Percentiles rank a stretch among this genome's conserved stretches.
These are phyloP conservation scores for Diadema setosum DNA, from an alignment of 35 echinoderm and acorn worm species.

Conservation along the genomic window DNA sequence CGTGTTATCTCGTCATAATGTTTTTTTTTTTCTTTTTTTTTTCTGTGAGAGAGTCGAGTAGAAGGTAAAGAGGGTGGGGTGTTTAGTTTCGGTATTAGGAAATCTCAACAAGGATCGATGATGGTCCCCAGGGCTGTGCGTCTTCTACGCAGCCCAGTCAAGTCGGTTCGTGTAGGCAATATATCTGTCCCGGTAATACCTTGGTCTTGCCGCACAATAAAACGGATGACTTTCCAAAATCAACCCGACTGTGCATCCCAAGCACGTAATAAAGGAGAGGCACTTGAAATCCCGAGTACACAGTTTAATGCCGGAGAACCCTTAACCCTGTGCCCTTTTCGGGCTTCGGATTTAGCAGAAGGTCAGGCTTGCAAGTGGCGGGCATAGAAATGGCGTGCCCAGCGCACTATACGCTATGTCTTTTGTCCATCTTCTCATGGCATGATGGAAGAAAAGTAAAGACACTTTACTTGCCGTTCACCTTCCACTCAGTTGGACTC, in stretches of 20 bases:
- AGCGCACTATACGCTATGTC: neutral
- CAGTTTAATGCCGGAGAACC: neutral
- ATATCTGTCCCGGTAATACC: neutral
- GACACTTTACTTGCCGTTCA: neutral
- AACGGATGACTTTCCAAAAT: slow-evolving; percentile 1
- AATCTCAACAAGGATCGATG: neutral
- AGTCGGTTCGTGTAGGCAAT: neutral
- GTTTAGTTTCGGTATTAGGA: neutral
- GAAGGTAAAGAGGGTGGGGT: neutral
- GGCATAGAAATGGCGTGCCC: too few species aligned
- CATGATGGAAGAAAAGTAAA: neutral
- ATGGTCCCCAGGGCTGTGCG: neutral
- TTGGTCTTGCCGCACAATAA: neutral
- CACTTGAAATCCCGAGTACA: neutral
- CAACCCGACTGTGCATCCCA: neutral
- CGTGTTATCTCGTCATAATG: neutral
- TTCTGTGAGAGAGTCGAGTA: neutral
- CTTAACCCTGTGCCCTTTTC: neutral
- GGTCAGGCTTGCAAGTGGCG: neutral
- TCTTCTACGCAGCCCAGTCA: neutral
- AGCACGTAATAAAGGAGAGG: neutral
- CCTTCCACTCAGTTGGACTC: neutral
- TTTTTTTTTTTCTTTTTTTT: neutral
- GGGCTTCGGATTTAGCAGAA: neutral
- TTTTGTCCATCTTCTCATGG: neutral